phyloP scores from a whole-genome alignment of 2,888 invertebrate genomes.

The Hymenopus coronatus region DNA sequence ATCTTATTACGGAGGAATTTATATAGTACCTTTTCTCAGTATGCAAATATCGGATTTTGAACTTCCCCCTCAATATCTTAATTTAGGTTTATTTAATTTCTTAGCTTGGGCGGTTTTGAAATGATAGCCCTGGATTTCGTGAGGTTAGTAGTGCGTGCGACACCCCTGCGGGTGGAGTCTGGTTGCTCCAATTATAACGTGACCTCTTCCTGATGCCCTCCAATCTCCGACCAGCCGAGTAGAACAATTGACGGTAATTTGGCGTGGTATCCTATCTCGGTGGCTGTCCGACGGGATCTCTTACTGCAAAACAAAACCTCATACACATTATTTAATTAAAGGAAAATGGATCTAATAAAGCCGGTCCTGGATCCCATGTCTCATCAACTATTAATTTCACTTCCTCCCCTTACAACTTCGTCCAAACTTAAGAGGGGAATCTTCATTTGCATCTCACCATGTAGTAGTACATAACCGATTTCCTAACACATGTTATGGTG shows the following conservation, averaged over 20 bases:
- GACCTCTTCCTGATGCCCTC: not conserved
- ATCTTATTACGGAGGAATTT: too few species aligned
- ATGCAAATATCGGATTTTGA: too few species aligned
- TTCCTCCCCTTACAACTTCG: not conserved
- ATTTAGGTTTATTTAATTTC: too few species aligned
- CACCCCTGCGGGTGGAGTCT: not conserved
- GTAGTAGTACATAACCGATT: too few species aligned
- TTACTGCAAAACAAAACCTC: not conserved
- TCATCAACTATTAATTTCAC: not conserved
- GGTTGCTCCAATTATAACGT: not conserved
- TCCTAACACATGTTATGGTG: too few species aligned
- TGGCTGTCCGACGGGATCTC: not conserved
- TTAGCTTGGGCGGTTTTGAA: too few species aligned
- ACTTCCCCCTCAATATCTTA: too few species aligned
- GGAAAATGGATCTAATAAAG: not conserved
- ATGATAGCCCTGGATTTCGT: too few species aligned
- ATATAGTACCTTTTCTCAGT: too few species aligned
- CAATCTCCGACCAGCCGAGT: not conserved
- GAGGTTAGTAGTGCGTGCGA: not conserved
- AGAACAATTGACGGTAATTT: slow-evolving; percentile 15
- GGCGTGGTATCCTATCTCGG: not conserved
- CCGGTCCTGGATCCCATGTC: not conserved
- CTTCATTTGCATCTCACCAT: too few species aligned
- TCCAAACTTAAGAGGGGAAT: too few species aligned
- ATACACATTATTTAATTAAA: not conserved